Percentiles rank a stretch among this genome's conserved stretches.
Conservation (phyloP, 1,140 invertebrate genomes). For the Trigoniulus corallinus region DNA sequence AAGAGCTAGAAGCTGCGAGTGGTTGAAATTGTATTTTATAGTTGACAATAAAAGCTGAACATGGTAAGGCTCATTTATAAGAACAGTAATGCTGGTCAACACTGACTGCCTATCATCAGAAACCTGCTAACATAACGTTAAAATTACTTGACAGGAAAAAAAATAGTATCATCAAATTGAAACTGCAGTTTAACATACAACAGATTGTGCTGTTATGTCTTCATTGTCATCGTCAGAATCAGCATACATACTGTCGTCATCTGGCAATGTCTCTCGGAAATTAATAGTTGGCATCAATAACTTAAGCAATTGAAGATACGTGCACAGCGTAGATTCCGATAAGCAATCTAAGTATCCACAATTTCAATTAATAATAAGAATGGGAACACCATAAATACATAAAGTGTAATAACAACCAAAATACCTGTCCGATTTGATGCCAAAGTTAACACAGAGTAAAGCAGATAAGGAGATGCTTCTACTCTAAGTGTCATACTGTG, state of each 20-base stretch:
- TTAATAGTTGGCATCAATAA: background rate
- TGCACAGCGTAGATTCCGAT: background rate
- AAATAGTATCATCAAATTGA: too few relatives aligned
- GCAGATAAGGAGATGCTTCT: background rate
- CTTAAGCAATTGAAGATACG: slow-evolving; percentile 1
- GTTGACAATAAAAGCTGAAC: slow-evolving; percentile 34
- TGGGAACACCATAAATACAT: background rate
- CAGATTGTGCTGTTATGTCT: too few relatives aligned
- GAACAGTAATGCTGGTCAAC: too few relatives aligned
- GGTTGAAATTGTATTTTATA: slow-evolving; percentile 10
- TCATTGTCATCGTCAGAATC: slow-evolving; percentile 2
- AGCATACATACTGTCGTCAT: background rate
- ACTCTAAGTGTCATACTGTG: background rate
- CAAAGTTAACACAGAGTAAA: background rate
- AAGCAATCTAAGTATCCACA: slow-evolving; percentile 1
- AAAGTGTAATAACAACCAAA: background rate
- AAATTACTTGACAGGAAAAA: too few relatives aligned
- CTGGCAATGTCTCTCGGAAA: background rate
- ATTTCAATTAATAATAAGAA: slow-evolving; percentile 1
- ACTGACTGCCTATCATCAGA: too few relatives aligned
- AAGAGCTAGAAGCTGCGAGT: slow-evolving; percentile 29
- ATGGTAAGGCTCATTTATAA: slow-evolving; percentile 46
- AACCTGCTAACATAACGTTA: too few relatives aligned
- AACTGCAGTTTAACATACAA: too few relatives aligned
- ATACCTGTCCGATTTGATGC: background rate